Conservation (phyloP, 2,113 vertebrate species). For the Notothenia coriiceps region DNA sequence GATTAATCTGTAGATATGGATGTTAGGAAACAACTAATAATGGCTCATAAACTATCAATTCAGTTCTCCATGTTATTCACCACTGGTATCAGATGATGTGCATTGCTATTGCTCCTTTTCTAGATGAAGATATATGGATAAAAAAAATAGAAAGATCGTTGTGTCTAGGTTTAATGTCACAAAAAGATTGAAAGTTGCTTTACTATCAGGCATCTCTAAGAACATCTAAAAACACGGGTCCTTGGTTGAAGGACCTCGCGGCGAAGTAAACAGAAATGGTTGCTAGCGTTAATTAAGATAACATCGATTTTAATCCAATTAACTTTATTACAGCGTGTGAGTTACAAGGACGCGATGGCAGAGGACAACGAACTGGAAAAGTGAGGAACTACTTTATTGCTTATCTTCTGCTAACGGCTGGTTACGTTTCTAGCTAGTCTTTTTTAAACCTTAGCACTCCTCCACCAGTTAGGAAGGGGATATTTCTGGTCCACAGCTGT, state of each 20-base stretch:
- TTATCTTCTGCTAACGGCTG: neutral
- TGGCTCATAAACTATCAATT: too few species aligned
- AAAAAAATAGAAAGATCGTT: too few species aligned
- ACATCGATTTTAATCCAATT: constrained; percentile 18
- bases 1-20: too few species aligned
- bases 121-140: too few species aligned
- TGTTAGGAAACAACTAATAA: too few species aligned
- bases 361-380: constrained; percentile 80
- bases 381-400: constrained; percentile 46
- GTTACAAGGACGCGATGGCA: constrained; percentile 57
- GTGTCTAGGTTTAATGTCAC: neutral
- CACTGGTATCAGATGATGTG: too few species aligned
- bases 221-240: constrained; percentile 52
- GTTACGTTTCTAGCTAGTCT: neutral
- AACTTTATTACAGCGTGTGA: neutral
- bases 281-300: constrained; percentile 5
- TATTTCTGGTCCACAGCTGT: constrained; percentile 11
- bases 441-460: neutral
- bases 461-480: neutral
- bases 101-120: too few species aligned
- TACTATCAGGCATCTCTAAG: constrained; percentile 34
- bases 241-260: constrained; percentile 54
- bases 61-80: too few species aligned
- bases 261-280: constrained; percentile 64
- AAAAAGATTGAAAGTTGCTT: neutral